These are phyloP conservation scores for Mesembrinibis cayennensis DNA, from an alignment of 2,113 vertebrate species.

Conservation along the genomic window DNA sequence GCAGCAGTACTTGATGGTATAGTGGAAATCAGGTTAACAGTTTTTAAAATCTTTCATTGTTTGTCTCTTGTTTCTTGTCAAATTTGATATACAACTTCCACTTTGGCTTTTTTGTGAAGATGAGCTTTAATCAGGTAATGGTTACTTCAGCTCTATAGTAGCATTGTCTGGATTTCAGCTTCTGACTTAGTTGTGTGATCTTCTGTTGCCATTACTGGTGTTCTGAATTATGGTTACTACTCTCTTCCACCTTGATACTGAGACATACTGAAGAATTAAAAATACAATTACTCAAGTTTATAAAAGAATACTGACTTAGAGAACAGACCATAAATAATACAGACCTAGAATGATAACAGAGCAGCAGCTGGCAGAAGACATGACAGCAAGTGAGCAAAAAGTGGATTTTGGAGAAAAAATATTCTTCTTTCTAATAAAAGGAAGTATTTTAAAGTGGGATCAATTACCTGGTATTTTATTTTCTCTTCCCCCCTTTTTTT, in stretches of 20 bases:
- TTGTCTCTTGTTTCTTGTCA: neutral
- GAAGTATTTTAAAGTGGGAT: neutral
- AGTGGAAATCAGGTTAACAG: neutral
- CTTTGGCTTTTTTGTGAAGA: neutral
- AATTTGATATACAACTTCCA: neutral
- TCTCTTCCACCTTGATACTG: neutral
- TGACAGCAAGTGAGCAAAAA: neutral
- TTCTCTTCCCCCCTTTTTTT: neutral
- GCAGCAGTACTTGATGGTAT: neutral
- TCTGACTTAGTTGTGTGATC: neutral
- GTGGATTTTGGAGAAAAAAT: neutral
- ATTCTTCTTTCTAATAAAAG: neutral
- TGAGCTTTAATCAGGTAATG: neutral
- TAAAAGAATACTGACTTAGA: neutral
- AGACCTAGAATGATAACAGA: neutral
- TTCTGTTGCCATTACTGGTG: neutral
- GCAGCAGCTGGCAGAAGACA: neutral
- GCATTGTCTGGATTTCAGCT: neutral
- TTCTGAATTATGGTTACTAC: neutral
- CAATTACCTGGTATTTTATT: neutral
- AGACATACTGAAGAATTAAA: neutral
- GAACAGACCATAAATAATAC: constrained; percentile 23
- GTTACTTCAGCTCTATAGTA: neutral
- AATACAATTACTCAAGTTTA: neutral
- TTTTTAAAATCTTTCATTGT: neutral